phyloP scores from a whole-genome alignment of 2,888 invertebrate genomes.

The Spilosoma lubricipeda region DNA sequence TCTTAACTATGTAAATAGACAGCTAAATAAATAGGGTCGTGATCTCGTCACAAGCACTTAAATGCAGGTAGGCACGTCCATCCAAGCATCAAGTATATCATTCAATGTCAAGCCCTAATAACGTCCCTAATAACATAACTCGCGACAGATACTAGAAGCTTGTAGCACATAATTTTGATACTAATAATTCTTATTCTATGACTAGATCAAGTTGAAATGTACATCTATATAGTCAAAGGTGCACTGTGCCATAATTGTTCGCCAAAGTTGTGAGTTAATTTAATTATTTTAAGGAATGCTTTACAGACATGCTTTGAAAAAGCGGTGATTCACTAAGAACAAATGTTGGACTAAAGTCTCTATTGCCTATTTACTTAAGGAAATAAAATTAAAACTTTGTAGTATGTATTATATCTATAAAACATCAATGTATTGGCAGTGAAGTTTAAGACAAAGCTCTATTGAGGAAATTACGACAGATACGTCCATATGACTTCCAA shows the following conservation, averaged over 20 bases:
- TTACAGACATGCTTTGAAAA: slow-evolving; percentile 17
- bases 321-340: slow-evolving; percentile 20
- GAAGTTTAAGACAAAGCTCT: slow-evolving; percentile 6
- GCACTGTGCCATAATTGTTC: slow-evolving; percentile 5
- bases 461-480: background rate
- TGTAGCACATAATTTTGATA: slow-evolving; percentile 21
- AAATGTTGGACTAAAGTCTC: slow-evolving; percentile 7
- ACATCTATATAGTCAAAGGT: slow-evolving; percentile 25
- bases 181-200: slow-evolving; percentile 48
- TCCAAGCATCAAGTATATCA: slow-evolving; percentile 12
- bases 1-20: slow-evolving; percentile 11
- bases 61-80: slow-evolving; percentile 25
- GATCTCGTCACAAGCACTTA: slow-evolving; percentile 20
- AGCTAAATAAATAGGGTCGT: slow-evolving; percentile 6
- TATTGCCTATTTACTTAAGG: background rate
- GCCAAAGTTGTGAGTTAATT: slow-evolving; percentile 1
- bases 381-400: background rate
- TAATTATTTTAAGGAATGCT: background rate
- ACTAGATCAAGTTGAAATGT: slow-evolving; percentile 44
- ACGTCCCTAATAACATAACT: slow-evolving; percentile 18
- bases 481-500: background rate
- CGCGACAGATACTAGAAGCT: slow-evolving; percentile 20
- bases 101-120: slow-evolving; percentile 17
- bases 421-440: slow-evolving; percentile 1
- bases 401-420: background rate